Evolutionary conservation across 2,888 invertebrate species (phyloP).

Genomic region (Hesperia comma): DNA sequence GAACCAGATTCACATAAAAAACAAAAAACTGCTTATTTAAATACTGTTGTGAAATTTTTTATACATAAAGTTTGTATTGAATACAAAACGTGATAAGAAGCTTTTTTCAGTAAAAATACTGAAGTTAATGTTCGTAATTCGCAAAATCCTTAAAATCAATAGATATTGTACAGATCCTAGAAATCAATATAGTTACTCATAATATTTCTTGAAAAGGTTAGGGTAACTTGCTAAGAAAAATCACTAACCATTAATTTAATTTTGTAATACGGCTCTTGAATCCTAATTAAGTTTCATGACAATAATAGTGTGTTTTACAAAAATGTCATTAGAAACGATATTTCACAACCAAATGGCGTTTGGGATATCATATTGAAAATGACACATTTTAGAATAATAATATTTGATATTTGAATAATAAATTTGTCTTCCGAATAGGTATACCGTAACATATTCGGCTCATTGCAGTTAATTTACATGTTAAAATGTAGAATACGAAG

Average conservation of each 20-base stretch:
- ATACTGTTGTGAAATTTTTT: too few relatives aligned
- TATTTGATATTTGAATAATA: slow-evolving; percentile 57
- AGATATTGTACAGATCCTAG: too few relatives aligned
- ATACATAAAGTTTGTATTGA: too few relatives aligned
- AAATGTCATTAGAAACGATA: slow-evolving; percentile 5
- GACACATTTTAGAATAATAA: slow-evolving; percentile 55
- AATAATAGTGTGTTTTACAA: slow-evolving; percentile 6
- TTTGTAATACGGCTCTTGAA: neutral
- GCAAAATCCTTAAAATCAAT: too few relatives aligned
- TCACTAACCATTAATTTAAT: neutral
- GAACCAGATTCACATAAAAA: too few relatives aligned
- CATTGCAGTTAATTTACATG: slow-evolving; percentile 63
- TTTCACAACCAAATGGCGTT: neutral
- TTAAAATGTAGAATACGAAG: slow-evolving; percentile 56
- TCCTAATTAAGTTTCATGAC: neutral
- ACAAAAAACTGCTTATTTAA: too few relatives aligned
- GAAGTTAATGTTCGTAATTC: too few relatives aligned
- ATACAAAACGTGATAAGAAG: too few relatives aligned
- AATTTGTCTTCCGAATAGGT: slow-evolving; percentile 82
- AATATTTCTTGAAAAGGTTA: too few relatives aligned
- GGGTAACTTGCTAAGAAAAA: neutral
- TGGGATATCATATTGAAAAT: slow-evolving; percentile 44
- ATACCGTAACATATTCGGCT: slow-evolving; percentile 70
- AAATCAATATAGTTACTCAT: too few relatives aligned
- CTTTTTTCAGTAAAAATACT: too few relatives aligned